phyloP scores from a whole-genome alignment of 2,888 invertebrate species.

The Caenorhabditis sp. region DNA sequence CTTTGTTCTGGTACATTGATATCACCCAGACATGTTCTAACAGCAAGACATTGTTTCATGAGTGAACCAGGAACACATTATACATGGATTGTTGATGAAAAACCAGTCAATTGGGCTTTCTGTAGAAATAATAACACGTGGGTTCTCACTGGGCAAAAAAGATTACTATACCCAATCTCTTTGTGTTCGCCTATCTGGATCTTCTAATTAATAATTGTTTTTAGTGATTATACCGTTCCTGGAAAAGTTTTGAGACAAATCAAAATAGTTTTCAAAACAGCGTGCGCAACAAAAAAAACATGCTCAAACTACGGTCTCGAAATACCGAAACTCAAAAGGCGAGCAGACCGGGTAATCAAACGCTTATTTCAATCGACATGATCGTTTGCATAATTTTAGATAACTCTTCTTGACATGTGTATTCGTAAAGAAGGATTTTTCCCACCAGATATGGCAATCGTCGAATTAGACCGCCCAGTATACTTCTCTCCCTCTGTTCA shows the following conservation, averaged over 20 bases:
- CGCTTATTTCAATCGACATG: too few species aligned
- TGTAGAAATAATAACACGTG: background rate
- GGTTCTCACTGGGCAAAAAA: too few species aligned
- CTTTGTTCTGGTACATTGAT: constrained; percentile 24
- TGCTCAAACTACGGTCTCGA: background rate
- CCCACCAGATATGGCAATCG: constrained; percentile 27
- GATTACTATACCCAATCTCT: background rate
- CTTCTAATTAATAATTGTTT: background rate
- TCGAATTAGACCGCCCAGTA: constrained; percentile 19
- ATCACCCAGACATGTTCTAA: constrained; percentile 22
- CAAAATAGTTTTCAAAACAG: background rate
- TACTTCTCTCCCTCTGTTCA: constrained; percentile 7
- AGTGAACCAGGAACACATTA: background rate
- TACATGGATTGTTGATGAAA: background rate
- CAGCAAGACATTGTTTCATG: constrained; percentile 27
- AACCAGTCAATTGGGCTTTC: background rate
- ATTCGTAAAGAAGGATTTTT: background rate
- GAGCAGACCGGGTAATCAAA: background rate
- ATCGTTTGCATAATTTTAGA: background rate
- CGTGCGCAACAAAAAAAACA: background rate
- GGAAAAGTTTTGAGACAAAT: background rate
- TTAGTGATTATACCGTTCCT: background rate
- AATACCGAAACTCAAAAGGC: background rate
- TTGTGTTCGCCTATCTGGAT: too few species aligned
- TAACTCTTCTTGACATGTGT: background rate